Conservation (phyloP, 2,888 invertebrate genomes). For the Neoascia interrupta region DNA sequence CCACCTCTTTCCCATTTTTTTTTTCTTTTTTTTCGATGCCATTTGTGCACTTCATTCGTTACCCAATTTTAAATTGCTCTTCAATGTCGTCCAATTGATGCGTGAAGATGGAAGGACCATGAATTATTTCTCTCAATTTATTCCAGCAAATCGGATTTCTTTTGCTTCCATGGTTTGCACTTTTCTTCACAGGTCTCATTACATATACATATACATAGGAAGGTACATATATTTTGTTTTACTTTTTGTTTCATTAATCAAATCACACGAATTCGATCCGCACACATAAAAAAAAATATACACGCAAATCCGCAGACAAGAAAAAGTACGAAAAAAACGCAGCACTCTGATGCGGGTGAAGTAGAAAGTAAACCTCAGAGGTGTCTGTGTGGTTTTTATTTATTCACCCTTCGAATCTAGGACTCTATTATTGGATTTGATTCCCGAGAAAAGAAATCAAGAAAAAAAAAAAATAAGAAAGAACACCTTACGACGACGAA, state of each 20-base stretch:
- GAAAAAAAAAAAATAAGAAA: conserved; percentile 5
- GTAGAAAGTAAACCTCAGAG: conserved; percentile 35
- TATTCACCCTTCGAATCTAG: conserved; percentile 34
- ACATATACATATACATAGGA: conserved; percentile 1
- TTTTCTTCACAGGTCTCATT: not conserved
- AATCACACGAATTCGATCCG: conserved; percentile 47
- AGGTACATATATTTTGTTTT: conserved; percentile 17
- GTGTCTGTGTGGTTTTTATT: conserved; percentile 44
- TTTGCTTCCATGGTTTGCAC: conserved; percentile 16
- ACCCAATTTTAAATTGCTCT: conserved; percentile 33
- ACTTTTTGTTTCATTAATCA: conserved; percentile 52
- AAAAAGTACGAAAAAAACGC: not conserved
- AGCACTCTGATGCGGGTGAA: not conserved
- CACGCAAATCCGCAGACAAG: not conserved
- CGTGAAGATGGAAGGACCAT: conserved; percentile 35
- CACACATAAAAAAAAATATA: conserved; percentile 15
- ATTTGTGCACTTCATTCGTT: conserved; percentile 19
- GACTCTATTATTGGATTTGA: conserved; percentile 44
- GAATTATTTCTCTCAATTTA: conserved; percentile 52
- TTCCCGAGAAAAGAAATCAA: conserved; percentile 4
- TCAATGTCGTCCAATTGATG: conserved; percentile 37
- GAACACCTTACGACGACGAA: no score
- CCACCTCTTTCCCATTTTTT: not conserved
- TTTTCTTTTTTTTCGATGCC: not conserved
- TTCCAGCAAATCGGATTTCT: conserved; percentile 48